Evolutionary conservation across 2,888 invertebrate species (phyloP), one percentile per base, ranked within the genome.

Genomic region (Congeria kusceri): DNA sequence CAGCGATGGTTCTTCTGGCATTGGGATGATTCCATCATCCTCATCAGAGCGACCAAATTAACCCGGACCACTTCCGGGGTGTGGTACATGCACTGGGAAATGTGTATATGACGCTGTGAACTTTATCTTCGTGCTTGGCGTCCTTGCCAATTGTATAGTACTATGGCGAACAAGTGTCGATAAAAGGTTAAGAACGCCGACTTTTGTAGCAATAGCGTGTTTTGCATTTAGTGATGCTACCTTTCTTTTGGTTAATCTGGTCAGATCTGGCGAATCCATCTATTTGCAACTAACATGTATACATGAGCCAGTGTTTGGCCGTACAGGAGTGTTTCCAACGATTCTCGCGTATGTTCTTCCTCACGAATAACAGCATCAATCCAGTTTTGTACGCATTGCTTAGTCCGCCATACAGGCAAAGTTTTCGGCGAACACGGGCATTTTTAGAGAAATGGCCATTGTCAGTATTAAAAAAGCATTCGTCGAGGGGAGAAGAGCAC

Each of bases 81-180:
- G 53, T 23, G 3, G 13, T 53, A 53, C 53, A 23, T 53, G 53
- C 53, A 20, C 53, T 7, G 53, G 53, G 53, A 53, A n/a, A 23
- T 53, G 53, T 13, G 23, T 53, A n/a, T 53, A 53, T 15, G 23
- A 53, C n/a, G 53, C 53, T 53, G 53, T 53, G 15, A 23, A 53
- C 4, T 53, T 23, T 20, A 53, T 53, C 13, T 53, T 13, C 15
- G 23, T 4, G 4, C 13, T 53, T 53, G 53, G 53, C 5, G 13
- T 53, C 23, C 3, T 53, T 5, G 53, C 53, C n/a, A 53, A 53
- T 15, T n/a, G n/a, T 23, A 5, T 53, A 7, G 53, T 53, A 5
- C 3, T 53, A 20, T n/a, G 20, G 23, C 4, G n/a, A 15, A 23
- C 23, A 23, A 5, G 4, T 15, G 23, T 20, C 5, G 53, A 53